Conservation (phyloP, 35 echinoderm and acorn worm species). For the Ophioderma brevispina region DNA sequence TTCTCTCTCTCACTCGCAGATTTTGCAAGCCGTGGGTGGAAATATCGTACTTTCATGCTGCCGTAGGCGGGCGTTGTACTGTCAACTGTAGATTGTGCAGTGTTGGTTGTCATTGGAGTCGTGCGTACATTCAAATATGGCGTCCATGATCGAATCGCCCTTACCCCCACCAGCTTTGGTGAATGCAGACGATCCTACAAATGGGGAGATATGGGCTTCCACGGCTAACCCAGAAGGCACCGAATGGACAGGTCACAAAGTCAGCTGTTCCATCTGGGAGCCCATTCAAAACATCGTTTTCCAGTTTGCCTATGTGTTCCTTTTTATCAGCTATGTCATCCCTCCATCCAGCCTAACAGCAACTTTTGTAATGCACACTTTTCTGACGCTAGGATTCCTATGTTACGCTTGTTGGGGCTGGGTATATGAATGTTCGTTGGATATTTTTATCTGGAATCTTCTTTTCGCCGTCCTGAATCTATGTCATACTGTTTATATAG, state of each 20-base stretch:
- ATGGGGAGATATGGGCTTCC: background rate
- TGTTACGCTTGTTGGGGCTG: constrained; percentile 72
- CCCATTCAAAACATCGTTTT: constrained; percentile 60
- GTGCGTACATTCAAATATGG: background rate
- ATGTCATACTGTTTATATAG: constrained; percentile 61
- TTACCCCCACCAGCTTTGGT: background rate
- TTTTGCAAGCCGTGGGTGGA: no score
- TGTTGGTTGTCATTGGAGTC: no score
- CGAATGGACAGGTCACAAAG: background rate
- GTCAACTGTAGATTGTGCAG: no score
- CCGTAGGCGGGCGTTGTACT: no score
- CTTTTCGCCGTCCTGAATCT: constrained; percentile 59
- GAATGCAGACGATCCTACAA: background rate
- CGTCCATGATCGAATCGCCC: background rate
- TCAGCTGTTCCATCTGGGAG: constrained; percentile 35
- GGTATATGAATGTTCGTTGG: constrained; percentile 63
- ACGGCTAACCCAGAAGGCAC: background rate
- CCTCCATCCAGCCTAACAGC: constrained; percentile 47
- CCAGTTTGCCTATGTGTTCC: constrained; percentile 43
- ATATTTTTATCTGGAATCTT: constrained; percentile 86
- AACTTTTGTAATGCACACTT: constrained; percentile 36
- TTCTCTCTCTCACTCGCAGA: no score
- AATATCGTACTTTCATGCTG: no score
- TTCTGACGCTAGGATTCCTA: constrained; percentile 52
- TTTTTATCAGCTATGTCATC: constrained; percentile 38